Evolutionary conservation across 2,113 vertebrate species (phyloP).

Genomic region (Erythrocercus mccallii): DNA sequence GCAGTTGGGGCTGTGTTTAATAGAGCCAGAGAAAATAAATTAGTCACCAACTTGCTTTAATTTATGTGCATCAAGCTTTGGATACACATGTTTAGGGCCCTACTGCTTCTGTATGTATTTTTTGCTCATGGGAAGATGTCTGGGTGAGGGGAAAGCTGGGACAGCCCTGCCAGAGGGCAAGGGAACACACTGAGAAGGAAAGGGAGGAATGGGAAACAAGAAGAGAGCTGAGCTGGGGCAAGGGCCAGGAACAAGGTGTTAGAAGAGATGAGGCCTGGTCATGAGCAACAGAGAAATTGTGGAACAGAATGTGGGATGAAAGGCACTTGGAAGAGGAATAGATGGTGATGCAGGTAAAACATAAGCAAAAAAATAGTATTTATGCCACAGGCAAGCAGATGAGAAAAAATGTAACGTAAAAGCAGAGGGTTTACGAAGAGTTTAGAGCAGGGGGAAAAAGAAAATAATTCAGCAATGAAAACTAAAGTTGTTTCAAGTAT

Average conservation of each 20-base stretch:
- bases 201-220: not conserved
- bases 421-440: not conserved
- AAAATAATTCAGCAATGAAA: not conserved
- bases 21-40: conserved; percentile 44
- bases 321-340: not conserved
- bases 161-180: not conserved
- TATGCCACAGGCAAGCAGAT: not conserved
- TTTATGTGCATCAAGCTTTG: conserved; percentile 27
- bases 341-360: not conserved
- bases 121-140: not conserved
- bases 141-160: not conserved
- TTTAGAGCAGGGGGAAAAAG: not conserved
- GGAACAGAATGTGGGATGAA: not conserved
- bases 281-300: not conserved
- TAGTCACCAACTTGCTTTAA: conserved; percentile 28
- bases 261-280: not conserved
- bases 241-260: not conserved
- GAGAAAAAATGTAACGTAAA: not conserved
- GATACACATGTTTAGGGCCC: not conserved
- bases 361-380: not conserved
- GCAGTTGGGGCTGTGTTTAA: conserved; percentile 27
- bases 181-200: not conserved
- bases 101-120: not conserved
- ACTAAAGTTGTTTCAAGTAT: not conserved
- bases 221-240: not conserved